Conservation (phyloP, 1,140 invertebrate genomes). For the Pseudomyrmex concolor region DNA sequence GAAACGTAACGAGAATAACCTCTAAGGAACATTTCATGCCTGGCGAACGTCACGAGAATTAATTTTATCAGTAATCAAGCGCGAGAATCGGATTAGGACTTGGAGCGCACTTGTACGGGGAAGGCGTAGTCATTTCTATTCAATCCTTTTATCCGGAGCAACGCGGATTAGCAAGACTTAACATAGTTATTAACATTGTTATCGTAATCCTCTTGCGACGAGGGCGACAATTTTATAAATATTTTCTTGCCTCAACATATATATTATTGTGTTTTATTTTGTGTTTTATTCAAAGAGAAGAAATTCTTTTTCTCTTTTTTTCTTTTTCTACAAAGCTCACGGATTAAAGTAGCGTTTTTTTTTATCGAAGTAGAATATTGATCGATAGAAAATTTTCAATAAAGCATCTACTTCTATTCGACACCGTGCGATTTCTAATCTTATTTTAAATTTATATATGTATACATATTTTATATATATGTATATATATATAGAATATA, state of each 20-base stretch:
- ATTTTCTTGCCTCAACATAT: conserved; percentile 41
- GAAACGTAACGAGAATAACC: conserved; percentile 22
- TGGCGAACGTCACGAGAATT: conserved; percentile 55
- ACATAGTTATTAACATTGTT: conserved; percentile 62
- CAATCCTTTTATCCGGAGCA: conserved; percentile 61
- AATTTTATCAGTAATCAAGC: conserved; percentile 64
- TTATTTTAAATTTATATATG: no score
- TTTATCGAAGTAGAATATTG: neutral
- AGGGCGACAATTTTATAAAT: conserved; percentile 38
- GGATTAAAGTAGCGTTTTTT: neutral
- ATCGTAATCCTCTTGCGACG: conserved; percentile 55
- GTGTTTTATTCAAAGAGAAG: neutral
- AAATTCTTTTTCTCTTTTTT: neutral
- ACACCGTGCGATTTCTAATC: no score
- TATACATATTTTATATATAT: no score
- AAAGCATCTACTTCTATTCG: no score
- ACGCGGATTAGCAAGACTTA: conserved; percentile 63
- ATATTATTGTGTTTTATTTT: conserved; percentile 4
- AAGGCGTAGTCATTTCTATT: conserved; percentile 37
- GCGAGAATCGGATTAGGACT: conserved; percentile 64
- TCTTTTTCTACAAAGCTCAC: neutral
- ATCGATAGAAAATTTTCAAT: neutral
- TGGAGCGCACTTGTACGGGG: conserved; percentile 28
- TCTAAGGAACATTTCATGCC: conserved; percentile 52
- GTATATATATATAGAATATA: no score